These are phyloP conservation scores for Tamandua tetradactyla DNA, from an alignment of 2,797 vertebrate species.

Conservation along the genomic window DNA sequence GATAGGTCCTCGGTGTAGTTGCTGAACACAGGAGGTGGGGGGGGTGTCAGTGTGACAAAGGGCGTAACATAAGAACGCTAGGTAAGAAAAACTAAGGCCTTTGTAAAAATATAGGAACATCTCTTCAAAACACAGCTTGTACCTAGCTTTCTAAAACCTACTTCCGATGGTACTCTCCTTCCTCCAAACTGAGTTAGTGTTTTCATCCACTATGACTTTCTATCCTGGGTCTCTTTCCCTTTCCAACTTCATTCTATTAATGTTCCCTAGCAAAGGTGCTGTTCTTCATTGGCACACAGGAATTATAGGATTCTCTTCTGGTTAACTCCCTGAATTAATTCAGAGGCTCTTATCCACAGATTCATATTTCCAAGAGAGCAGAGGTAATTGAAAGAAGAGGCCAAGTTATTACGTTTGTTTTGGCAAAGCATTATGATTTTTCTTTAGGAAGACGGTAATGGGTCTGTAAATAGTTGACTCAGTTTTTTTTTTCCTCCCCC, in stretches of 20 bases:
- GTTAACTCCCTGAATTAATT: constrained; percentile 47
- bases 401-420: constrained; percentile 49
- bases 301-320: constrained; percentile 39
- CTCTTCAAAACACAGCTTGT: neutral
- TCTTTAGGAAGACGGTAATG: constrained; percentile 25
- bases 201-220: neutral
- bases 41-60: neutral
- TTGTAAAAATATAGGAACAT: neutral
- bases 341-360: neutral
- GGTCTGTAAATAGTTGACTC: constrained; percentile 27
- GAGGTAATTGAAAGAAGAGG: constrained; percentile 40
- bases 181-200: neutral
- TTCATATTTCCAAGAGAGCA: constrained; percentile 46
- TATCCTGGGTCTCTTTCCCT: neutral
- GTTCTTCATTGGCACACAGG: neutral
- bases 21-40: neutral
- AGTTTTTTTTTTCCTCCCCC: neutral
- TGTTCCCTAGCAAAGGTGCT: neutral
- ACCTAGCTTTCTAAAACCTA: constrained; percentile 2
- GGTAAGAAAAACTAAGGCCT: neutral
- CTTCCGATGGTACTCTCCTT: neutral
- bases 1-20: neutral
- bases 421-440: constrained; percentile 23
- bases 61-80: neutral
- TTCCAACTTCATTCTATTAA: neutral